Base-by-base conservation (phyloP, 2,888 invertebrate genomes). In the Lasioglossum morio region DNA sequence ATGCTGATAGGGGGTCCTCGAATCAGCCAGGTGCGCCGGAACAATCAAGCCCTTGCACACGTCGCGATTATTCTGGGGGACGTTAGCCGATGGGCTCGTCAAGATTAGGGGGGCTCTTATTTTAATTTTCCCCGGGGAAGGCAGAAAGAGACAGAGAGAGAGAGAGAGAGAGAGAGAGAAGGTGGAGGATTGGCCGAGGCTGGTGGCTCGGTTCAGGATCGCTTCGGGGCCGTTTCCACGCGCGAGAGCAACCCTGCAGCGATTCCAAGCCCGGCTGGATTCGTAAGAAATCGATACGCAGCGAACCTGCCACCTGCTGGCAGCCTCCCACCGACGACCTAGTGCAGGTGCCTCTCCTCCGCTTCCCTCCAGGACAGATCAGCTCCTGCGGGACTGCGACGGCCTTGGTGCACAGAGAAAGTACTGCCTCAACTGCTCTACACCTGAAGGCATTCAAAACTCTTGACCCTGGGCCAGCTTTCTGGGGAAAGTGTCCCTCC, bases 251-350 rank as follows among this genome's bases (percentile, higher is more conserved):
- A 88, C 76, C 70, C 87, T 91, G 91, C 87, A 91, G 91, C 88
- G 90, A 90, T 92, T 91, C 89, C 90, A 90, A 92, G 92, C 92
- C 93, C 92, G 93, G 93, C 93, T 93, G 91, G 94, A 93, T 94
- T 94, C 93, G 94, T 94, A 94, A 94, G 94, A 94, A 94, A 94
- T 94, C 94, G 94, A 94, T 94, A 93, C 92, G 92, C 90, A 88
- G 92, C 90, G 81, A 93, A 94, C 94, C 94, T 94, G 94, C 94
- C 94, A 94, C 94, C 94, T 94, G 94, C 92, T 91, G 93, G 93
- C 91, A 92, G 91, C 91, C 89, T 88, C 92, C 89, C 89, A 81
- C 86, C 88, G 57, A 86, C 69, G 34, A 63, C 86, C 86, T 89
- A 89, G 88, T 85, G 90, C 90, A 90, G 91, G 92, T 85, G 86